These are phyloP conservation scores for Bombycilla garrulus DNA, from an alignment of 2,113 vertebrate species.

Conservation along the genomic window DNA sequence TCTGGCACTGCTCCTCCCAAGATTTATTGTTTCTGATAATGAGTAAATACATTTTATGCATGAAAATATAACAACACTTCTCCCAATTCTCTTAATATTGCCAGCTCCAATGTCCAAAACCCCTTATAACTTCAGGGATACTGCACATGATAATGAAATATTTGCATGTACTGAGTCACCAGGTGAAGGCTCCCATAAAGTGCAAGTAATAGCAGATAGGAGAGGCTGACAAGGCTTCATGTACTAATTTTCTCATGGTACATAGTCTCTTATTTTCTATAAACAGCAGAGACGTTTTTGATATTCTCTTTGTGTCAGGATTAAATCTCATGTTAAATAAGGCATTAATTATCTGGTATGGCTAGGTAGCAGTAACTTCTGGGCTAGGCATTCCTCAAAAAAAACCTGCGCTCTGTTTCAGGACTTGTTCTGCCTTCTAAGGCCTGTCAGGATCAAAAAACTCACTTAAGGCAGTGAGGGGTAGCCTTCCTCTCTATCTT, in stretches of 20 bases:
- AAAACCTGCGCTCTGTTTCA: neutral
- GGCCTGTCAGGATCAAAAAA: neutral
- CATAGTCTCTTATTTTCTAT: neutral
- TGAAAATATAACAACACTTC: neutral
- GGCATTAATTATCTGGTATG: neutral
- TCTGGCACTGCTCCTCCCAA: neutral
- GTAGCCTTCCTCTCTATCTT: neutral
- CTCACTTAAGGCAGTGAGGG: neutral
- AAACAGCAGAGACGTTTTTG: neutral
- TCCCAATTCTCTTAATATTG: neutral
- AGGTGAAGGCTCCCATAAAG: neutral
- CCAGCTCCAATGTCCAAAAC: neutral
- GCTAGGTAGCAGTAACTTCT: neutral
- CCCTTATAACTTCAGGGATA: neutral
- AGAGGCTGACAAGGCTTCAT: neutral
- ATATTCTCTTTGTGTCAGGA: neutral
- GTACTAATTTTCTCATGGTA: neutral
- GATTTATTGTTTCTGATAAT: slow-evolving; percentile 26
- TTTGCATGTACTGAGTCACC: neutral
- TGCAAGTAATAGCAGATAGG: neutral
- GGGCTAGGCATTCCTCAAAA: neutral
- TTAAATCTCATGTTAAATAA: neutral
- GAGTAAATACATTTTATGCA: slow-evolving; percentile 18
- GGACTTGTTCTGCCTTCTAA: neutral
- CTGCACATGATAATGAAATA: neutral